Base-by-base conservation (phyloP, 2,797 vertebrate species). In the Capromys pilorides region DNA sequence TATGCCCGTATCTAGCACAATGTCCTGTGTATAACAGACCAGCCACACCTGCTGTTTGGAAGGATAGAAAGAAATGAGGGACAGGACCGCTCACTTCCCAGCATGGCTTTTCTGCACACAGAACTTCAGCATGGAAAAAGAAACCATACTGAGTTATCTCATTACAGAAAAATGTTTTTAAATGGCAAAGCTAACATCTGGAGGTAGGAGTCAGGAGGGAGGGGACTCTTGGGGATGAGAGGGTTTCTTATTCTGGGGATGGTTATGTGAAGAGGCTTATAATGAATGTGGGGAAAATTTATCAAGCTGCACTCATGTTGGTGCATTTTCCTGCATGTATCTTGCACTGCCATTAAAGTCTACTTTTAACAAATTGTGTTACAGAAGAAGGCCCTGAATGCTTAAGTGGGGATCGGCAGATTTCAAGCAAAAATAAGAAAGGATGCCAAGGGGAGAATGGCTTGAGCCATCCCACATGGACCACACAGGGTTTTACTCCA, bases 1-100 rank as follows among this genome's bases (percentile, higher is more conserved):
- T 64, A 33, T 86, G 69, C 61, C 71, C 95, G 91, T 80, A 86
- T 79, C 93, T 88, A 94, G 90, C 92, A 79, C 79, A 77, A 96
- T 19, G 82, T 41, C 66, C 54, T 39, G 0, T 67, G 84, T 85
- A 85, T 71, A 84, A 89, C 36, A 45, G 24, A 67, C 24, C 62
- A 81, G 75, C 66, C 19, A 1, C 45, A 14, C 26, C 33, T 49
- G 39, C 28, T 41, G 4, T 59, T 51, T 85, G 41, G 66, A 80
- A 88, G 66, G 64, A 79, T 0, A 64, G 61, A 64, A 2, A 10
- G 54, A 82, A 92, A 64, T 41, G 82, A 36, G 54, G 45, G 62
- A 81, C 54, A n/a, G 13, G 82, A 36, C 45, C 41, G n/a, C 73
- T 86, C 78, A 49, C 18, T 71, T 61, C 59, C 87, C 64, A 62